Evolutionary conservation across 2,113 vertebrate species (phyloP).

Genomic region (Rana temporaria): DNA sequence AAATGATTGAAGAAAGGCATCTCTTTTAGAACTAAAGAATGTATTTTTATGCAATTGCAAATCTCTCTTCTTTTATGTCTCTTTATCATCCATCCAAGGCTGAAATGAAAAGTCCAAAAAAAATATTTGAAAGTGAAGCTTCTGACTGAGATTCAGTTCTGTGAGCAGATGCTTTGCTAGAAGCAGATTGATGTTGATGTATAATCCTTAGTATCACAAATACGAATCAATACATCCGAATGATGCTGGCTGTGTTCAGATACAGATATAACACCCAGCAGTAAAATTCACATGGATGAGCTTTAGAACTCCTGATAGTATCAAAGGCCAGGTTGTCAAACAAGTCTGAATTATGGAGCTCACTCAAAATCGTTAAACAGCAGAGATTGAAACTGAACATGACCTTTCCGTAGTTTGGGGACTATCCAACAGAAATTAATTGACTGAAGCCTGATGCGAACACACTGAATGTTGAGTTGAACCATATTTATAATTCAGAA

Average conservation of each 20-base stretch:
- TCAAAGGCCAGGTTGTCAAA: constrained; percentile 51
- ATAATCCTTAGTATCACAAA: constrained; percentile 21
- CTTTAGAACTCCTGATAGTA: constrained; percentile 37
- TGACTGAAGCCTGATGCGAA: constrained; percentile 14
- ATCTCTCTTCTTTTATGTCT: constrained; percentile 3
- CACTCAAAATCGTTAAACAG: constrained; percentile 48
- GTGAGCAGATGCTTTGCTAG: constrained; percentile 5
- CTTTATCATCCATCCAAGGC: constrained; percentile 14
- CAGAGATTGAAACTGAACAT: constrained; percentile 44
- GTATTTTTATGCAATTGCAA: not conserved
- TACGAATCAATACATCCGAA: constrained; percentile 41
- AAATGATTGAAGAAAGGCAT: not conserved
- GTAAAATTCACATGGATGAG: constrained; percentile 50
- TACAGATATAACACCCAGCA: constrained; percentile 29
- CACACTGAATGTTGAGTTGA: constrained; percentile 9
- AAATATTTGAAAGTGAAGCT: not conserved
- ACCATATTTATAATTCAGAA: constrained; percentile 25
- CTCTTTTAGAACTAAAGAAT: not conserved
- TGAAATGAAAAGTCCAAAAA: not conserved
- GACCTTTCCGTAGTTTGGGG: constrained; percentile 39
- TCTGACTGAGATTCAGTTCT: not conserved
- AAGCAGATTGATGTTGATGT: constrained; percentile 29
- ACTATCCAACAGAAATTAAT: constrained; percentile 47
- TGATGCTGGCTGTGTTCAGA: constrained; percentile 16
- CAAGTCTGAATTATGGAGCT: constrained; percentile 47